Percentiles rank a stretch among this genome's conserved stretches.
These are phyloP conservation scores for Rotaria macrura DNA, from an alignment of 2,888 invertebrate species.

Conservation along the genomic window DNA sequence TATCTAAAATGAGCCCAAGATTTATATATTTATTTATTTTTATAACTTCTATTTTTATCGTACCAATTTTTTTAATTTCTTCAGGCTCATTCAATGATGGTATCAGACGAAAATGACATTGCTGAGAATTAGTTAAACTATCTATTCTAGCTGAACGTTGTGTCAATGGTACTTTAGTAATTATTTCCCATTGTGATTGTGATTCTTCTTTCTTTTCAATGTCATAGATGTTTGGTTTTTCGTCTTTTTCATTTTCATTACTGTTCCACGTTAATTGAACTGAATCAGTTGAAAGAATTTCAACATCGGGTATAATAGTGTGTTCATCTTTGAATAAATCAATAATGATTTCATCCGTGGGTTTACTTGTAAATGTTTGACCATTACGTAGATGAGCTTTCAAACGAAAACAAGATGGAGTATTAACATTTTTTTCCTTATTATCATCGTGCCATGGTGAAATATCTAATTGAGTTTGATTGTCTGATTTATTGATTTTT, in stretches of 20 bases:
- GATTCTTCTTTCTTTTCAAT: slow-evolving; percentile 10
- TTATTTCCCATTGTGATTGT: neutral
- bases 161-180: neutral
- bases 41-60: neutral
- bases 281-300: neutral
- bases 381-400: neutral
- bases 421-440: neutral
- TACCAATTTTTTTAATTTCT: neutral
- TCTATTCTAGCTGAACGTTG: neutral
- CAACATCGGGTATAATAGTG: neutral
- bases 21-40: neutral
- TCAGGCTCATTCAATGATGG: neutral
- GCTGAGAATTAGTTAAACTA: neutral
- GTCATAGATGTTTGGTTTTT: neutral
- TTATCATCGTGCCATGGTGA: neutral
- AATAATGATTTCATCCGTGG: neutral
- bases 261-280: neutral
- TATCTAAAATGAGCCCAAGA: neutral
- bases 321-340: neutral
- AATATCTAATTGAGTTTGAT: neutral
- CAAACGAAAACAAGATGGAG: neutral
- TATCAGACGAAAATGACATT: neutral
- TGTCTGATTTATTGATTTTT: neutral
- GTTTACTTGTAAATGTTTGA: neutral
- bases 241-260: neutral